Conservation (phyloP, 2,113 vertebrate species). For the Pseudorasbora parva region DNA sequence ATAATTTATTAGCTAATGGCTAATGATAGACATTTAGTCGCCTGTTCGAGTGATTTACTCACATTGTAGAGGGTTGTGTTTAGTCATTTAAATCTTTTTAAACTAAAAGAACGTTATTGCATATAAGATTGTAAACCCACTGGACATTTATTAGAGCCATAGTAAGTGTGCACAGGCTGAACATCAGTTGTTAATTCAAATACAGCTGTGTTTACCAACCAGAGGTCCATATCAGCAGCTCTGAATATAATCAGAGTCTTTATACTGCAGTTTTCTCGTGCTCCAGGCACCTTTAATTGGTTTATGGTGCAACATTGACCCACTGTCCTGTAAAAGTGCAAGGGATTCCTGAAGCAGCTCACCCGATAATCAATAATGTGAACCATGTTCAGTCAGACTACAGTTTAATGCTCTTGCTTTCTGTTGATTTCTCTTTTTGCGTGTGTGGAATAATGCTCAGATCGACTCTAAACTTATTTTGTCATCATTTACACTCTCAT, state of each 20-base stretch:
- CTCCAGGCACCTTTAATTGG: not conserved
- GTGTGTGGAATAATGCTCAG: too few species aligned
- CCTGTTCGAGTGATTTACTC: too few species aligned
- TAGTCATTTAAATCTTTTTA: too few species aligned
- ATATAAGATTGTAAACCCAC: not conserved
- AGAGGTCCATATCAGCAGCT: too few species aligned
- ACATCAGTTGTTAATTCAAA: not conserved
- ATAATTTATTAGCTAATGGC: too few species aligned
- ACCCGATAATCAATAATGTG: not conserved
- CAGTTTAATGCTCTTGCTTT: not conserved
- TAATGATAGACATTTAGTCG: too few species aligned
- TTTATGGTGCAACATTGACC: not conserved
- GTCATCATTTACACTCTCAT: not conserved
- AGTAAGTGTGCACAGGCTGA: not conserved
- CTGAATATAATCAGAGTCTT: too few species aligned
- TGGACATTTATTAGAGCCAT: not conserved
- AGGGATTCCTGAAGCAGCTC: not conserved
- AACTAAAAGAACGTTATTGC: not conserved
- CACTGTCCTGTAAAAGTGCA: not conserved
- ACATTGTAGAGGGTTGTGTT: too few species aligned
- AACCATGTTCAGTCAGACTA: conserved; percentile 1
- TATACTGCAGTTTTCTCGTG: not conserved
- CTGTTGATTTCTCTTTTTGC: not conserved
- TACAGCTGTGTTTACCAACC: not conserved
- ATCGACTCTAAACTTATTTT: too few species aligned